A percentile compares a stretch with the other conserved stretches of the same genome.
These are phyloP conservation scores for Acrocera orbiculus DNA, from an alignment of 2,888 invertebrate genomes.

Conservation along the genomic window DNA sequence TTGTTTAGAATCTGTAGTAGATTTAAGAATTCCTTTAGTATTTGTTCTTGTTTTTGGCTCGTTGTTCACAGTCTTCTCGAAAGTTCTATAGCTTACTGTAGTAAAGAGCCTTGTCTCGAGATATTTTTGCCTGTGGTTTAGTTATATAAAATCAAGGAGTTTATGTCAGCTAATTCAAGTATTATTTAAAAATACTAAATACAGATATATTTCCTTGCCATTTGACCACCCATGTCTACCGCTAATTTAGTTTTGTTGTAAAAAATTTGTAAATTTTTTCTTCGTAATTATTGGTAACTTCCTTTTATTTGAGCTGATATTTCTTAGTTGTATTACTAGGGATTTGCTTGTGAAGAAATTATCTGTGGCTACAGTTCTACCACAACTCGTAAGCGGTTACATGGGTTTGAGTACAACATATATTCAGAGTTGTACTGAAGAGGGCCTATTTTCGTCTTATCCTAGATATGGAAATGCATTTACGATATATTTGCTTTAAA, in stretches of 20 bases:
- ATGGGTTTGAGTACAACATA: constrained; percentile 15
- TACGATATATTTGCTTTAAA: constrained; percentile 12
- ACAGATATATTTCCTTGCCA: constrained; percentile 17
- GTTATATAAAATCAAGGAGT: constrained; percentile 17
- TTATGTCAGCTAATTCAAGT: constrained; percentile 15
- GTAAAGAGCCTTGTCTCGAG: constrained; percentile 11
- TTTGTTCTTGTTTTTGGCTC: constrained; percentile 8
- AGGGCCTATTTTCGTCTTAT: constrained; percentile 12
- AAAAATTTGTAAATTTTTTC: background rate
- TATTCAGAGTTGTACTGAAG: constrained; percentile 12
- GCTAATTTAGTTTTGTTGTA: constrained; percentile 13
- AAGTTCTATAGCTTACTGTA: constrained; percentile 11
- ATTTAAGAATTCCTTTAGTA: constrained; percentile 7
- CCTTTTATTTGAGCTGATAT: constrained; percentile 9
- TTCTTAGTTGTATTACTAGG: constrained; percentile 13
- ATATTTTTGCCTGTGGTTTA: constrained; percentile 10
- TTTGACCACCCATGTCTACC: constrained; percentile 13
- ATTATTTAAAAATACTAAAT: constrained; percentile 17
- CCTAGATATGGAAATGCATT: constrained; percentile 15
- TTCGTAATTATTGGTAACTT: background rate
- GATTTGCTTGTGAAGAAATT: constrained; percentile 10
- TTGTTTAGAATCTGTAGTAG: constrained; percentile 8
- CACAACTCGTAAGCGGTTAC: constrained; percentile 14
- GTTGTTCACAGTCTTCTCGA: constrained; percentile 9
- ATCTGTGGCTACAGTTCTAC: constrained; percentile 14